phyloP scores from a whole-genome alignment of 2,113 vertebrate species.

The Indicator indicator region DNA sequence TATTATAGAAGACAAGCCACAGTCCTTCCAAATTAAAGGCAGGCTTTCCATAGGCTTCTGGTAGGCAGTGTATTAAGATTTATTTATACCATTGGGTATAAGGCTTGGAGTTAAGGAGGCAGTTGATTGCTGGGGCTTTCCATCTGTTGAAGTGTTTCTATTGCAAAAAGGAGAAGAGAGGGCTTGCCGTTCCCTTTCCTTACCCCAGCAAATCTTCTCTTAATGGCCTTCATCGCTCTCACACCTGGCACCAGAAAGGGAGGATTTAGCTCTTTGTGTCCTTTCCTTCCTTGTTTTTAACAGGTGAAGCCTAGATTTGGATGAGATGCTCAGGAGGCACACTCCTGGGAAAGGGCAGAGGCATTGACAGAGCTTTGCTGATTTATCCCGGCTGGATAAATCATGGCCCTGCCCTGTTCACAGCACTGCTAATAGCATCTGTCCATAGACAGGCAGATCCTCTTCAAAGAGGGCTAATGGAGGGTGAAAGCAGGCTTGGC shows the following conservation, averaged over 20 bases:
- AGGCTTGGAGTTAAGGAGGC: background rate
- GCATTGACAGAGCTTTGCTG: background rate
- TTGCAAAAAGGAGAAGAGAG: background rate
- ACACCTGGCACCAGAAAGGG: background rate
- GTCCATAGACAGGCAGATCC: background rate
- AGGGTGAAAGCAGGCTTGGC: background rate
- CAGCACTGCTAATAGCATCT: background rate
- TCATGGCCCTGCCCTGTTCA: background rate
- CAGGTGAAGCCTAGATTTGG: background rate
- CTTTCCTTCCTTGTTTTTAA: background rate
- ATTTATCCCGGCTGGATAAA: background rate
- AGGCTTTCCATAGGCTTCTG: background rate
- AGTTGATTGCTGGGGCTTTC: background rate
- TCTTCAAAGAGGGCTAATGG: background rate
- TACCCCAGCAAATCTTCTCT: background rate
- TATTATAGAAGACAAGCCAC: background rate
- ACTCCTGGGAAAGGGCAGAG: background rate
- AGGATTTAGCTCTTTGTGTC: background rate
- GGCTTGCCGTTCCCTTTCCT: background rate
- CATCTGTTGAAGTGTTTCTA: background rate
- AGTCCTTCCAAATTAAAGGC: background rate
- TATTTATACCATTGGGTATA: background rate
- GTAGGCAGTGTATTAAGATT: background rate
- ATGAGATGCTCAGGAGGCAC: background rate
- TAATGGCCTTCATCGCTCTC: background rate